Evolutionary conservation across 2,888 invertebrate species (phyloP), one percentile per base, ranked within the genome.

Genomic region (Balanococcus diminutus): DNA sequence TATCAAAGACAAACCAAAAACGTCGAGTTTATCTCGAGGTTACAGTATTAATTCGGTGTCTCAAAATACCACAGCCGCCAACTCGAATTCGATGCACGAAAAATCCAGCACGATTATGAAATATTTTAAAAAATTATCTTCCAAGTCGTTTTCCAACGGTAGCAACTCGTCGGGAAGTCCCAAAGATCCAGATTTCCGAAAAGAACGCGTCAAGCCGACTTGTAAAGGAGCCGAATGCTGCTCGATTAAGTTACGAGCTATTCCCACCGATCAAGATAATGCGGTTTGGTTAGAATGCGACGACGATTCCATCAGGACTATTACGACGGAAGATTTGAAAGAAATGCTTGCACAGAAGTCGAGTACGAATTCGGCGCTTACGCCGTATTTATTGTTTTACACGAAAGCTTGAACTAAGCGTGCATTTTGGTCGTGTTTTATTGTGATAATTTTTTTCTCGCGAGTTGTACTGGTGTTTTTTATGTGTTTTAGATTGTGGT

Each of bases 381-480:
- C 96, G 0, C 96, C 96, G 0, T 96, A 96, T 91, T 92, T 96
- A 86, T 91, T 96, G 81, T 96, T 96, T 91, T 96, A 96, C 90
- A 94, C 94, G 81, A 93, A 88, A 83, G 84, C 36, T n/a, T 79
- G 28, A 72, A n/a, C n/a, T n/a, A n/a, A n/a, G 25, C n/a, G 9
- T 1, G 19, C 8, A 36, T 28, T 9, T 28, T 28, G 2, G 1
- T 56, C 19, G 56, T 56, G 56, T 56, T 2, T 56, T 56, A 56
- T 79, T 79, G 75, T 79, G 75, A 79, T 79, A 79, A 6, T 36
- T 79, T 36, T 79, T 36, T 36, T 19, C 31, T 19, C 8, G 19
- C 22, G 56, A 56, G 22, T 22, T 56, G 56, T 22, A 6, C 46
- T 22, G 56, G 56, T 56, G 56, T 22, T 19, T 67, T 67, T 25